These are phyloP conservation scores for Dasysyrphus albostriatus DNA, from an alignment of 2,888 invertebrate genomes.

Conservation along the genomic window DNA sequence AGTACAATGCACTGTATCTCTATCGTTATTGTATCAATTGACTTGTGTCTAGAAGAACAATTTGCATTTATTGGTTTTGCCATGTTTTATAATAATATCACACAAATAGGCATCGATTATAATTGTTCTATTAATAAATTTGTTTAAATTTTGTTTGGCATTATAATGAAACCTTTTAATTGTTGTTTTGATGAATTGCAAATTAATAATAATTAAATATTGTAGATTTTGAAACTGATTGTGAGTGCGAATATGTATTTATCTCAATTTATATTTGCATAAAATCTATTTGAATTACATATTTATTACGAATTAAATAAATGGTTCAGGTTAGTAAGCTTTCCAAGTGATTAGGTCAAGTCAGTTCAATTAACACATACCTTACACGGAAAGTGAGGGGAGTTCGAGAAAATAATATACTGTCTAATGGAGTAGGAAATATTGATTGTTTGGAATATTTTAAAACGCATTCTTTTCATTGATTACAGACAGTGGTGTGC, in stretches of 20 bases:
- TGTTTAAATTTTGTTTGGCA: not conserved
- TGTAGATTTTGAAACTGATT: not conserved
- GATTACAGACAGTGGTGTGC: not conserved
- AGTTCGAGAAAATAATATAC: conserved; percentile 6
- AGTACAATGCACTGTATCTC: conserved; percentile 20
- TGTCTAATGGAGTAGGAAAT: not conserved
- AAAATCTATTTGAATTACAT: not conserved
- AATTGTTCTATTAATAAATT: not conserved
- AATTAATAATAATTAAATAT: not conserved
- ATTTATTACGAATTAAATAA: not conserved
- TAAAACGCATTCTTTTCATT: not conserved
- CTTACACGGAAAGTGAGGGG: not conserved
- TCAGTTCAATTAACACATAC: conserved; percentile 6
- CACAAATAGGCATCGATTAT: not conserved
- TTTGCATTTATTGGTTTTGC: not conserved
- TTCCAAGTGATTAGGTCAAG: not conserved
- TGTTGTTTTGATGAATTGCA: not conserved
- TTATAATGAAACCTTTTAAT: not conserved
- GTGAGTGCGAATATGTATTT: not conserved
- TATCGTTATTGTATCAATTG: conserved; percentile 16
- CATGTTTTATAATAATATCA: not conserved
- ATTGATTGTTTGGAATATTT: conserved; percentile 4
- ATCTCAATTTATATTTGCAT: not conserved
- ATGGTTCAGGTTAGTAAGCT: conserved; percentile 1
- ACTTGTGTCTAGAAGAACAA: not conserved